These are phyloP conservation scores for Atherinomorus stipes DNA, from an alignment of 2,113 vertebrate genomes.

Conservation along the genomic window DNA sequence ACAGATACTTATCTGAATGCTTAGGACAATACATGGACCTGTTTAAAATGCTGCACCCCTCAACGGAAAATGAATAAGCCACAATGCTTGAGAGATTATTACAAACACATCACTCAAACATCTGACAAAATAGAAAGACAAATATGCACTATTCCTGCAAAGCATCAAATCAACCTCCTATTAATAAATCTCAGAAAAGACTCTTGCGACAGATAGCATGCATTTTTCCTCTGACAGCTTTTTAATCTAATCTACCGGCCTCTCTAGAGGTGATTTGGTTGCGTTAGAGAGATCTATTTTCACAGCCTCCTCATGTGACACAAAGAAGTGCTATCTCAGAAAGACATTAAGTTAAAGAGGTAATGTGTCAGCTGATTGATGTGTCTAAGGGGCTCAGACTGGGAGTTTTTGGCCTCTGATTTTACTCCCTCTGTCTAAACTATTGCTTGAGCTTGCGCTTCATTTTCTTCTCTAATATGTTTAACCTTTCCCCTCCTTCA, in stretches of 20 bases:
- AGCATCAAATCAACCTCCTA: constrained; percentile 33
- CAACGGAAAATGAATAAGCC: constrained; percentile 41
- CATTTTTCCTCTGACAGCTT: constrained; percentile 31
- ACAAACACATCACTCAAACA: constrained; percentile 39
- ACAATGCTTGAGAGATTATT: constrained; percentile 27
- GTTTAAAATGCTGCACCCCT: constrained; percentile 42
- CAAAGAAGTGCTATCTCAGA: constrained; percentile 22
- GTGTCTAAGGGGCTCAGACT: constrained; percentile 15
- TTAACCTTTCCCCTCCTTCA: not conserved
- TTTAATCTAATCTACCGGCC: constrained; percentile 61
- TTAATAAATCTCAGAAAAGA: constrained; percentile 51
- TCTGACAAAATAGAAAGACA: constrained; percentile 22
- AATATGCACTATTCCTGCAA: constrained; percentile 31
- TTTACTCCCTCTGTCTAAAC: not conserved
- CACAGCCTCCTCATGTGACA: constrained; percentile 25
- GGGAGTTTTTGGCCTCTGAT: constrained; percentile 4
- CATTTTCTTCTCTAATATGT: constrained; percentile 1
- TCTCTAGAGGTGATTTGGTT: constrained; percentile 33
- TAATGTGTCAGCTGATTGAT: constrained; percentile 52
- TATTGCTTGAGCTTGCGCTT: not conserved
- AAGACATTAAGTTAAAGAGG: constrained; percentile 55
- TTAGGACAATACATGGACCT: constrained; percentile 42
- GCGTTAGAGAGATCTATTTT: constrained; percentile 47
- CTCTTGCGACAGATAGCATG: constrained; percentile 20
- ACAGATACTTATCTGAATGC: constrained; percentile 49